Evolutionary conservation across 2,113 vertebrate species (phyloP).

Genomic region (Platysternon megacephalum): DNA sequence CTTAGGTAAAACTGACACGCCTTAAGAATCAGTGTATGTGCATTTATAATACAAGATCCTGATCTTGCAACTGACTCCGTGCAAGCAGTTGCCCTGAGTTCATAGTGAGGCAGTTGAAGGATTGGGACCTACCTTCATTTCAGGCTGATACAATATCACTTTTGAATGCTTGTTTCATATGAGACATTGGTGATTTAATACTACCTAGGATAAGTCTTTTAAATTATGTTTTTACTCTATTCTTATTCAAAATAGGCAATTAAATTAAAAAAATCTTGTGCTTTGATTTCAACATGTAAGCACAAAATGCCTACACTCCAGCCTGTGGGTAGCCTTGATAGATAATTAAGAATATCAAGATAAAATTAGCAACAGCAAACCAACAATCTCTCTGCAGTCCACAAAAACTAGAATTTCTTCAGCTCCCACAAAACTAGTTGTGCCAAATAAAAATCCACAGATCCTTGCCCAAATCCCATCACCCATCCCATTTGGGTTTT

Average conservation of each 20-base stretch:
- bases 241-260: neutral
- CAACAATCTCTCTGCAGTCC: neutral
- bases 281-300: neutral
- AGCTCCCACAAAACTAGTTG: neutral
- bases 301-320: neutral
- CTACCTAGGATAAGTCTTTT: neutral
- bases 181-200: neutral
- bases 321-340: neutral
- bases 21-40: neutral
- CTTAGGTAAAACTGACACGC: neutral
- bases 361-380: neutral
- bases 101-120: neutral
- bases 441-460: neutral
- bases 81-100: neutral
- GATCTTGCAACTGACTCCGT: neutral
- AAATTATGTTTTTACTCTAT: neutral
- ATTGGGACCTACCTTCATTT: neutral
- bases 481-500: neutral
- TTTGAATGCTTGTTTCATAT: neutral
- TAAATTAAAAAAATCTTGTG: neutral
- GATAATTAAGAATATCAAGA: neutral
- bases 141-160: neutral
- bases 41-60: neutral
- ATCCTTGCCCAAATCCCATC: neutral
- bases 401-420: neutral